A percentile compares a stretch with the other conserved stretches of the same genome.
These are phyloP conservation scores for Baryphthengus martii DNA, from an alignment of 2,113 vertebrate genomes.

Conservation along the genomic window DNA sequence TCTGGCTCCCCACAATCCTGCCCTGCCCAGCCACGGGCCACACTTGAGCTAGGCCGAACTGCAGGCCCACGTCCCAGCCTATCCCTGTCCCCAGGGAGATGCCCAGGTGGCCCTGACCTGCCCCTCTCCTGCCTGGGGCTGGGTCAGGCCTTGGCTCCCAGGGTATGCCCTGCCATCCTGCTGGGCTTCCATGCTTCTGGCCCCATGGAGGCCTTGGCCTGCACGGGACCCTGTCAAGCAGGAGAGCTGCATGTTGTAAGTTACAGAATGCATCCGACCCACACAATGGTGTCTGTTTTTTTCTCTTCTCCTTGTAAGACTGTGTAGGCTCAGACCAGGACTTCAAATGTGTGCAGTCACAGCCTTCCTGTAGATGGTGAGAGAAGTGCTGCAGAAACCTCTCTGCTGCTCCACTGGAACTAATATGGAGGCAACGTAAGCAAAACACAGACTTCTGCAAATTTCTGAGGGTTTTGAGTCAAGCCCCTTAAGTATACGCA, in stretches of 20 bases:
- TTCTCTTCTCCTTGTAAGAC: background rate
- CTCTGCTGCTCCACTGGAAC: background rate
- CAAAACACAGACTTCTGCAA: background rate
- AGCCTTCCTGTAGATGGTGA: background rate
- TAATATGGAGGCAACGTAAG: background rate
- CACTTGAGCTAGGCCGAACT: fast-evolving
- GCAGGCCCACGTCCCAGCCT: no score
- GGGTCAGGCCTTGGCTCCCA: fast-evolving
- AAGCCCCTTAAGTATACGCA: background rate
- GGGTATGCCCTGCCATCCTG: fast-evolving
- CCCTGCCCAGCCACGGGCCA: background rate
- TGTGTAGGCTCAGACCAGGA: background rate
- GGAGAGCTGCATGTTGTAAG: fast-evolving
- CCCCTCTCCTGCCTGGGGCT: background rate
- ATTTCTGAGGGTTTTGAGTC: background rate
- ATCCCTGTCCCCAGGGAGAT: no score
- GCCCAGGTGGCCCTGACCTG: fast-evolving
- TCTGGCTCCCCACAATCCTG: background rate
- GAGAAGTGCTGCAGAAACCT: background rate
- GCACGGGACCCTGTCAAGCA: fast-evolving
- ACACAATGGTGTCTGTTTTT: background rate
- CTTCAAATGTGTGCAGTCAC: background rate
- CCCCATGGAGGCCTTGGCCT: fast-evolving
- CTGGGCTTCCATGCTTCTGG: fast-evolving
- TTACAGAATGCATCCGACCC: background rate